These are phyloP conservation scores for Sterrhoptilus dennistouni DNA, from an alignment of 2,113 vertebrate genomes.

Conservation along the genomic window DNA sequence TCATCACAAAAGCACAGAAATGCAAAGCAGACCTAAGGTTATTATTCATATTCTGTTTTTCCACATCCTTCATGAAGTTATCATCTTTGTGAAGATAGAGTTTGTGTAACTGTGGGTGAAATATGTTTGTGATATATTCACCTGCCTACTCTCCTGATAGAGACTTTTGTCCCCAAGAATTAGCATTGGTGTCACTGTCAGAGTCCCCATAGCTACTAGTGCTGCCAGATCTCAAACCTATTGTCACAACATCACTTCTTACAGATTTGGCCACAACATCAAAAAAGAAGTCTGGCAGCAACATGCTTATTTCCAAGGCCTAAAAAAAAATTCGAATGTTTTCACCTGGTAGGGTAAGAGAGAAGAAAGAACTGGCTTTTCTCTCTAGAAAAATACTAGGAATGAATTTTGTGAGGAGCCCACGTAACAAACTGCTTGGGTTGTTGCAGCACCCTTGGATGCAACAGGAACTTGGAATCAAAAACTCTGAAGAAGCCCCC, in stretches of 20 bases:
- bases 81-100: neutral
- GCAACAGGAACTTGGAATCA: neutral
- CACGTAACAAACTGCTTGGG: fast-evolving
- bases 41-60: neutral
- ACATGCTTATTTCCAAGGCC: neutral
- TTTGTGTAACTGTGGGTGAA: neutral
- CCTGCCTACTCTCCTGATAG: neutral
- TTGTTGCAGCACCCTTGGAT: neutral
- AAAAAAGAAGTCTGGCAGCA: neutral
- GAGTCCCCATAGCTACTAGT: neutral
- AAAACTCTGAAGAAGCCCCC: neutral
- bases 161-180: neutral
- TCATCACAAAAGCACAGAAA: neutral
- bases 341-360: neutral
- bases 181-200: neutral
- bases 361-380: neutral
- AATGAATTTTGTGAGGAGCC: neutral
- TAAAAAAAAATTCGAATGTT: neutral
- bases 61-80: neutral
- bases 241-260: neutral
- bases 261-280: fast-evolving
- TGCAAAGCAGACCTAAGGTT: neutral
- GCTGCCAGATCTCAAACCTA: neutral
- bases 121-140: neutral
- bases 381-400: neutral